These are phyloP conservation scores for Pachliopta kotzebuea DNA, from an alignment of 2,888 invertebrate species.

Conservation along the genomic window DNA sequence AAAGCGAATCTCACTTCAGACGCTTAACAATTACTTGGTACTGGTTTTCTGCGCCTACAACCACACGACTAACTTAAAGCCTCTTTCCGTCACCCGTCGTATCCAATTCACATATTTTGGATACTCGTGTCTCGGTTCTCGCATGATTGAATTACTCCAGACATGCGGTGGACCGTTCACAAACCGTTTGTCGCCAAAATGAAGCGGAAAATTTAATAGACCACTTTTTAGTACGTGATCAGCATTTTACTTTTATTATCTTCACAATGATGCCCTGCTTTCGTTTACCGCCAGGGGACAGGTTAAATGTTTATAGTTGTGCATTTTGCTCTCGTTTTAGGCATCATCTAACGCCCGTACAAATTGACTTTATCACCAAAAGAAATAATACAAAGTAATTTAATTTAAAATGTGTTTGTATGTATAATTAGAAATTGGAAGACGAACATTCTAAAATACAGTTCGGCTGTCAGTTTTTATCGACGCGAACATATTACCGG, in stretches of 20 bases:
- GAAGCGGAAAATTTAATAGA: slow-evolving; percentile 75
- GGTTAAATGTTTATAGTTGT: slow-evolving; percentile 26
- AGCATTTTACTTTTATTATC: slow-evolving; percentile 62
- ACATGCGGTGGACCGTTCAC: slow-evolving; percentile 55
- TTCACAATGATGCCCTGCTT: slow-evolving; percentile 58
- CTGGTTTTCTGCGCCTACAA: background rate
- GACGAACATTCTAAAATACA: slow-evolving; percentile 22
- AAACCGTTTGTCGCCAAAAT: slow-evolving; percentile 69
- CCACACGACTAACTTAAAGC: background rate
- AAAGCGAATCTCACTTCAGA: background rate
- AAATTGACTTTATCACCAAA: slow-evolving; percentile 18
- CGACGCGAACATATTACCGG: slow-evolving; percentile 5
- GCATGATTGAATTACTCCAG: slow-evolving; percentile 41
- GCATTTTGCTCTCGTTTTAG: slow-evolving; percentile 25
- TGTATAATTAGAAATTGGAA: slow-evolving; percentile 21
- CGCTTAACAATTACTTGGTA: background rate
- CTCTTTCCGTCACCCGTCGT: slow-evolving; percentile 7
- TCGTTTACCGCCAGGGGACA: slow-evolving; percentile 52
- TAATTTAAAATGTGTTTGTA: slow-evolving; percentile 26
- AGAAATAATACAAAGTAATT: slow-evolving; percentile 28
- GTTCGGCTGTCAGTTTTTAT: slow-evolving; percentile 9
- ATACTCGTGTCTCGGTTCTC: slow-evolving; percentile 32
- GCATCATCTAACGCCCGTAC: slow-evolving; percentile 12
- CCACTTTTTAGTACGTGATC: slow-evolving; percentile 68
- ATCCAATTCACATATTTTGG: slow-evolving; percentile 7